Percentiles rank a stretch among this genome's conserved stretches.
Evolutionary conservation across 2,113 vertebrate species (phyloP).

Genomic region (Neopipo cinnamomea): DNA sequence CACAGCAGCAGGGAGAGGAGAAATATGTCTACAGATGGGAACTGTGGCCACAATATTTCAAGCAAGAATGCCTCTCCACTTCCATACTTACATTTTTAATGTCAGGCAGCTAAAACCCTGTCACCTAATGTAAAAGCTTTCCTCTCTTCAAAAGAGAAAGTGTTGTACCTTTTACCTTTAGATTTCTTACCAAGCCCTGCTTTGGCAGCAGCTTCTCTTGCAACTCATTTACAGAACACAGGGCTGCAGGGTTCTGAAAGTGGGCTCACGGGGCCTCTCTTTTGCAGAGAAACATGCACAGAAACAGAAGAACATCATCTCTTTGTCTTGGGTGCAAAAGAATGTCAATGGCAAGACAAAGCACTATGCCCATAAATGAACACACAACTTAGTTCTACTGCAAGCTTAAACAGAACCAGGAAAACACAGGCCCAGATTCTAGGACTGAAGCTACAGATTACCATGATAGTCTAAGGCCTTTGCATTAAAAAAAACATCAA

Average conservation of each 20-base stretch:
- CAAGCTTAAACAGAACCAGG: not conserved
- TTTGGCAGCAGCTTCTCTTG: not conserved
- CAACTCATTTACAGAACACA: not conserved
- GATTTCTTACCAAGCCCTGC: not conserved
- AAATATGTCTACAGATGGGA: not conserved
- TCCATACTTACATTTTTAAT: not conserved
- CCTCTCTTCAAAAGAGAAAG: not conserved
- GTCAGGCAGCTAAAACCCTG: not conserved
- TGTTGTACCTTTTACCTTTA: not conserved
- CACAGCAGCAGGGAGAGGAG: rapidly evolving
- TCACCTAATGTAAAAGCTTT: not conserved
- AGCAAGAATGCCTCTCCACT: not conserved
- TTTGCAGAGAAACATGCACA: not conserved
- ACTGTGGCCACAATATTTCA: not conserved
- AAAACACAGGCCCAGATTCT: not conserved
- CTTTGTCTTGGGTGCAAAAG: not conserved
- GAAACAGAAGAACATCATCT: not conserved
- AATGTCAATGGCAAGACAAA: not conserved
- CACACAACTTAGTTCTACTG: not conserved
- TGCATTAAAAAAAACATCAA: not conserved
- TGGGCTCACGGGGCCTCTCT: not conserved
- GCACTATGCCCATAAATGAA: not conserved
- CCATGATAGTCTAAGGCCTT: not conserved
- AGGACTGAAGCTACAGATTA: not conserved
- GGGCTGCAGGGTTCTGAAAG: not conserved